Conservation (phyloP, 2,113 vertebrate genomes). For the Apteryx owenii region DNA sequence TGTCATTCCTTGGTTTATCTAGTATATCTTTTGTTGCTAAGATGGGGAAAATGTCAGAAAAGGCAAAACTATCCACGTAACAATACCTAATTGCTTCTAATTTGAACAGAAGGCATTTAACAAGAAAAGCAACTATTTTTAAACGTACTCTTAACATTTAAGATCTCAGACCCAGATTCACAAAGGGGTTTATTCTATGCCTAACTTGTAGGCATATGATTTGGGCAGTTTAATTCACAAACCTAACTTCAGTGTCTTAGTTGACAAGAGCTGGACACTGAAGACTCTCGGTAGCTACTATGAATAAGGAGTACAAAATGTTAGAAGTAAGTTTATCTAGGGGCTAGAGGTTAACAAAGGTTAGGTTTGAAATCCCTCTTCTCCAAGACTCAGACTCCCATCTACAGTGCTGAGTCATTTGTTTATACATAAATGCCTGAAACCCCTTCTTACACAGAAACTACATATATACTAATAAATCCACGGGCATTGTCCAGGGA, state of each 20-base stretch:
- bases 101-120: not conserved
- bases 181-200: not conserved
- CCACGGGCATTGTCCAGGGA: not conserved
- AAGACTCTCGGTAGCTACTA: not conserved
- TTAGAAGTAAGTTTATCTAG: not conserved
- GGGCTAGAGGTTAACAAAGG: not conserved
- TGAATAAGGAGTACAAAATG: not conserved
- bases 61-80: not conserved
- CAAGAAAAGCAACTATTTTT: not conserved
- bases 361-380: not conserved
- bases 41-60: not conserved
- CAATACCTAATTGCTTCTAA: not conserved
- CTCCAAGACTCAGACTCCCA: not conserved
- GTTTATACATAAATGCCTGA: not conserved
- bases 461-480: not conserved
- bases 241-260: not conserved
- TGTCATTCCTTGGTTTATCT: not conserved
- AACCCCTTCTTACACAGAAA: not conserved
- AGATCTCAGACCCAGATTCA: not conserved
- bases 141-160: not conserved
- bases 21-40: not conserved
- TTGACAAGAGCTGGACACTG: not conserved
- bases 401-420: not conserved
- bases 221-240: not conserved
- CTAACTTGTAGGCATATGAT: not conserved